phyloP scores from a whole-genome alignment of 2,888 invertebrate genomes.

The Lasioglossum oenotherae region DNA sequence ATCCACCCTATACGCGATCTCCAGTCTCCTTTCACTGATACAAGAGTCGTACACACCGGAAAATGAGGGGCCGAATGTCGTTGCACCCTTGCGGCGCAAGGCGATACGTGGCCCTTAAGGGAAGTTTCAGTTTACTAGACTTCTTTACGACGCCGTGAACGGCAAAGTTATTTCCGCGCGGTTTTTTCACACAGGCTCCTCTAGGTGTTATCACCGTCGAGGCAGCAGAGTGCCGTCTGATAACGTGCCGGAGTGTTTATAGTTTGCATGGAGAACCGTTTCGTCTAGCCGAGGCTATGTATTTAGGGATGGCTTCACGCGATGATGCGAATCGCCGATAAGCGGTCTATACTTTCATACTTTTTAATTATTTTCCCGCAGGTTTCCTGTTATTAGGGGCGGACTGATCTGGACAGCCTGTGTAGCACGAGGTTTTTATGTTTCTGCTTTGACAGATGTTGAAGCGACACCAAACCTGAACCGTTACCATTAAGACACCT shows the following conservation, averaged over 20 bases:
- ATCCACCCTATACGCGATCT: slow-evolving; percentile 24
- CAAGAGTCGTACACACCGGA: slow-evolving; percentile 33
- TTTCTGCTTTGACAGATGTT: not conserved
- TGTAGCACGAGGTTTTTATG: not conserved
- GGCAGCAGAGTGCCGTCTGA: slow-evolving; percentile 4
- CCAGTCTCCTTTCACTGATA: slow-evolving; percentile 36
- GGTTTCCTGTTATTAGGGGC: not conserved
- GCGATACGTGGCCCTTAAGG: slow-evolving; percentile 26
- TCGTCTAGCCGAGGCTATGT: not conserved
- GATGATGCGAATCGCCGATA: slow-evolving; percentile 10
- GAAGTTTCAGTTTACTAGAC: slow-evolving; percentile 32
- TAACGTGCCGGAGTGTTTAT: slow-evolving; percentile 6
- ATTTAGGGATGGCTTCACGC: not conserved
- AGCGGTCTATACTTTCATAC: not conserved
- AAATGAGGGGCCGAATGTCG: slow-evolving; percentile 51
- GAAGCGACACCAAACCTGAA: too few relatives aligned
- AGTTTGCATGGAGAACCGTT: slow-evolving; percentile 9
- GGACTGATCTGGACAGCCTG: not conserved
- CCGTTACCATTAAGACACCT: too few relatives aligned
- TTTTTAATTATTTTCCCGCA: not conserved
- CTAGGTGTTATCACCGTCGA: slow-evolving; percentile 14
- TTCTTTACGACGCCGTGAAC: slow-evolving; percentile 32
- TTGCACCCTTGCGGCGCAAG: slow-evolving; percentile 31
- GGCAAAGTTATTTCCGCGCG: slow-evolving; percentile 20
- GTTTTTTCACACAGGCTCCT: slow-evolving; percentile 15